These are phyloP conservation scores for Hiodon tergisus DNA, from an alignment of 2,113 vertebrate genomes.

Conservation along the genomic window DNA sequence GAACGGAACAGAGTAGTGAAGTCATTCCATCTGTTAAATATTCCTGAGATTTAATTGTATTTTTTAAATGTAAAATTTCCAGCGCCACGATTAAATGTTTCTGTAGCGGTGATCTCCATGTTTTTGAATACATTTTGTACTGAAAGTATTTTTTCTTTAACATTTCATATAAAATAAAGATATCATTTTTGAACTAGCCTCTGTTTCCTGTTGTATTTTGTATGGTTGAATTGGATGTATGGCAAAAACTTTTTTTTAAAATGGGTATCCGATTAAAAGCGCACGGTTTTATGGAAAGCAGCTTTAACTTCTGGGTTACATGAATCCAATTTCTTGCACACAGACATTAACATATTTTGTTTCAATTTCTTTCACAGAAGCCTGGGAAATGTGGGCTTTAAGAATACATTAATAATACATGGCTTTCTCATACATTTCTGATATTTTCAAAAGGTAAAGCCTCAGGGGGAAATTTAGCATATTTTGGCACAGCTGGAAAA, in stretches of 20 bases:
- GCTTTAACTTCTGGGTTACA: no score
- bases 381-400: no score
- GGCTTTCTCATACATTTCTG: no score
- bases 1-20: constrained; percentile 2
- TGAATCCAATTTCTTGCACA: no score
- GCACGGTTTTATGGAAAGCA: no score
- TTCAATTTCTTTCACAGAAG: no score
- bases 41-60: neutral
- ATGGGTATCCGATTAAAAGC: neutral
- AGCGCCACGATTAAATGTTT: neutral
- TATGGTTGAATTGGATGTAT: no score
- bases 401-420: no score
- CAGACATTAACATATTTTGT: no score
- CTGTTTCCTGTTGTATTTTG: neutral
- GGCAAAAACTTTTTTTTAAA: neutral
- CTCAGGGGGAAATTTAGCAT: no score
- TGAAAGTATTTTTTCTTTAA: constrained; percentile 20
- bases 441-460: no score
- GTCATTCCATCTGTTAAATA: neutral
- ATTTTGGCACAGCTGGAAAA: no score
- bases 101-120: neutral
- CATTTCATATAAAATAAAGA: constrained; percentile 24
- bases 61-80: constrained; percentile 12
- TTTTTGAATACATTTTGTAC: constrained; percentile 13
- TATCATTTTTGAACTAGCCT: constrained; percentile 15